phyloP scores from a whole-genome alignment of 1,140 invertebrate species.

The Drosophila erecta region DNA sequence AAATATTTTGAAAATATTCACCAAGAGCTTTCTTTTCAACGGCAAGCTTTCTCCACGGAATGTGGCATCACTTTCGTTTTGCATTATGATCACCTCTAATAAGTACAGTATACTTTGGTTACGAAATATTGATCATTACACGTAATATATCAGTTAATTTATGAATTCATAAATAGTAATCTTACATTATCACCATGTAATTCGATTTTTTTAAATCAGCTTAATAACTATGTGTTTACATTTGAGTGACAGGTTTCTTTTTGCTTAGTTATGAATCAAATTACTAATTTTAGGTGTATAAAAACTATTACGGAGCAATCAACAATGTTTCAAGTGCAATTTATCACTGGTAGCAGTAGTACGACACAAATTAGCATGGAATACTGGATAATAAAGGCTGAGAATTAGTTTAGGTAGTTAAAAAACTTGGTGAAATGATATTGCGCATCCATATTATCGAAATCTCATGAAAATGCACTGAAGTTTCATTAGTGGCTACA shows the following conservation, averaged over 20 bases:
- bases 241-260: neutral
- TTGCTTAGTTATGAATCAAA: conserved; percentile 10
- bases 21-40: conserved; percentile 1
- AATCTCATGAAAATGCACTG: conserved; percentile 5
- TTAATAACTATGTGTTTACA: neutral
- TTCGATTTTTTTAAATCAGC: neutral
- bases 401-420: conserved; percentile 17
- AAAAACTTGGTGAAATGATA: conserved; percentile 4
- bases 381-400: conserved; percentile 18
- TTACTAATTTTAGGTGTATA: conserved; percentile 4
- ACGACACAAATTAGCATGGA: conserved; percentile 16
- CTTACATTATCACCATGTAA: too few species aligned
- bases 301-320: neutral
- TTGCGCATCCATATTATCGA: conserved; percentile 21
- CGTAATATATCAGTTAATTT: neutral
- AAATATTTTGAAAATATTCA: conserved; percentile 5
- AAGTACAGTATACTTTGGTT: neutral
- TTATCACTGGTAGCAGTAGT: neutral
- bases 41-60: conserved; percentile 2
- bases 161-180: neutral
- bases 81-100: neutral
- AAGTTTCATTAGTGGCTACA: conserved; percentile 1
- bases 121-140: neutral
- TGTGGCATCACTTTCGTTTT: neutral
- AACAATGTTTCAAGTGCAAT: conserved; percentile 5